Conservation (phyloP, 2,113 vertebrate genomes). For the Bos javanicus region DNA sequence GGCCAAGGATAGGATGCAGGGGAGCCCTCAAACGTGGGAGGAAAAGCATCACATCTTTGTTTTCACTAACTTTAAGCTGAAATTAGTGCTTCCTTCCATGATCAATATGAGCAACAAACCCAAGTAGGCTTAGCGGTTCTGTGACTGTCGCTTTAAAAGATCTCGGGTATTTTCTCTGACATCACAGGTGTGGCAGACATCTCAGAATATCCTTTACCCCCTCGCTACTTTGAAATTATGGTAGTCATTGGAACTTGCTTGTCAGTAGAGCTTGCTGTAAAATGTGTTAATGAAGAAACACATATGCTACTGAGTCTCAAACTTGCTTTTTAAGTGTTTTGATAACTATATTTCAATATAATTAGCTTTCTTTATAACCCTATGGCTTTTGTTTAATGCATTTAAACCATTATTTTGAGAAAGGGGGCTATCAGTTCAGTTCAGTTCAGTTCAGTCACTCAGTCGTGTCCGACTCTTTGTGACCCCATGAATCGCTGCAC, state of each 20-base stretch:
- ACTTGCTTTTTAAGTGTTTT: not conserved
- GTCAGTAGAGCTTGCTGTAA: not conserved
- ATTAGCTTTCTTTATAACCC: not conserved
- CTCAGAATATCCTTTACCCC: not conserved
- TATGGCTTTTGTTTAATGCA: not conserved
- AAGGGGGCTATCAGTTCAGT: not conserved
- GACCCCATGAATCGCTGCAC: too few relatives aligned
- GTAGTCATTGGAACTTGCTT: not conserved
- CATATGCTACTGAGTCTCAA: not conserved
- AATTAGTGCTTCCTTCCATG: not conserved
- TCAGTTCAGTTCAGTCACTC: too few relatives aligned
- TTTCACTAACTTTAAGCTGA: not conserved
- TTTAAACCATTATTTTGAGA: not conserved
- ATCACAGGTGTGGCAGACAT: not conserved
- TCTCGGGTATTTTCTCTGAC: not conserved
- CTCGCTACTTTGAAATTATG: not conserved
- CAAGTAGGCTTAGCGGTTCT: not conserved
- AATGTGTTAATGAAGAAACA: not conserved
- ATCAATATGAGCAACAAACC: not conserved
- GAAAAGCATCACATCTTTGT: not conserved
- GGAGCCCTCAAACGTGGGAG: not conserved
- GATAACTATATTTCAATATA: not conserved
- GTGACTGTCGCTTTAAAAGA: not conserved
- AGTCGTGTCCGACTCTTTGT: too few relatives aligned
- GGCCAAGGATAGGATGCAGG: not conserved